Percentiles rank a stretch among this genome's conserved stretches.
Conservation (phyloP, 2,888 invertebrate species). For the Phengaris arion region DNA sequence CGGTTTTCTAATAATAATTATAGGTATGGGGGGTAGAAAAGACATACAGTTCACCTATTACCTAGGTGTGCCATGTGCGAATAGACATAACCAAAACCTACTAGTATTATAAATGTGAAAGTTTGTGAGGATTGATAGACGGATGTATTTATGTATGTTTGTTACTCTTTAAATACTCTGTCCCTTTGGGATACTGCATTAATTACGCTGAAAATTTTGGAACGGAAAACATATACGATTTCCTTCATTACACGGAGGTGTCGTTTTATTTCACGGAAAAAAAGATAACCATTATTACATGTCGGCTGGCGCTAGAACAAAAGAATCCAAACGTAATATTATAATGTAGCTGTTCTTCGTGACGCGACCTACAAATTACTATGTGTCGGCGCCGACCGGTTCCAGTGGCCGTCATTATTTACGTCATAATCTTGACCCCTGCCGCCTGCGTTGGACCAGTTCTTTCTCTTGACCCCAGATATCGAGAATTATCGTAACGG, state of each 20-base stretch:
- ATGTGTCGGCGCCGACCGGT: conserved; percentile 69
- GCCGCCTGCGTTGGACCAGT: conserved; percentile 61
- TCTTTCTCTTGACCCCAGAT: conserved; percentile 52
- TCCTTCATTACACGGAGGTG: neutral
- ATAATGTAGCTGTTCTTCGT: conserved; percentile 12
- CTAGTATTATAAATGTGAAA: too few species aligned
- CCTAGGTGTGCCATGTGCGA: too few species aligned
- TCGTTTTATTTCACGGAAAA: neutral
- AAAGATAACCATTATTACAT: neutral
- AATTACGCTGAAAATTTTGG: neutral
- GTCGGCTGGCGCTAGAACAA: neutral
- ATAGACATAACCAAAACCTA: too few species aligned
- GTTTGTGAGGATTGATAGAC: too few species aligned
- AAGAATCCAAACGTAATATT: neutral
- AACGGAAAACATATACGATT: neutral
- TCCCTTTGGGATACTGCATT: too few species aligned
- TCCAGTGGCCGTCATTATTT: conserved; percentile 57
- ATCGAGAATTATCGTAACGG: conserved; percentile 51
- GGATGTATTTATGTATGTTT: too few species aligned
- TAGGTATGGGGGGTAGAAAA: neutral
- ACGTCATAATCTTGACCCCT: conserved; percentile 74
- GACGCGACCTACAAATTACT: conserved; percentile 29
- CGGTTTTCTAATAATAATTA: neutral
- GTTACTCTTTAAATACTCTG: too few species aligned
- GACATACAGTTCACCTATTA: neutral